These are phyloP conservation scores for Ranitomeya imitator DNA, from an alignment of 2,113 vertebrate species.

Conservation along the genomic window DNA sequence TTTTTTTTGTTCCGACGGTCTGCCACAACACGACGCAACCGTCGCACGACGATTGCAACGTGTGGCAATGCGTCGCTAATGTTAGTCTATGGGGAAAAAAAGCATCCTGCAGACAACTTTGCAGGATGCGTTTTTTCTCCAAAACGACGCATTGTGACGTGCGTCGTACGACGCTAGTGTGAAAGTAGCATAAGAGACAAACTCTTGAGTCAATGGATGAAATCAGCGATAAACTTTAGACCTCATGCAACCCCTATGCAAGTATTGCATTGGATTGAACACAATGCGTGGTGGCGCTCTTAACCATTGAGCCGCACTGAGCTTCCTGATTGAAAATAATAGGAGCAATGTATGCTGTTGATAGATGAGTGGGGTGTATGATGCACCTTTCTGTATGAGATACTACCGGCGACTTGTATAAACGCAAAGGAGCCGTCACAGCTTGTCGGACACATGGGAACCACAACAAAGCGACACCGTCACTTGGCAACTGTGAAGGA, in stretches of 20 bases:
- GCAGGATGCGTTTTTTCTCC: too few relatives aligned
- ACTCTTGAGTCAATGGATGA: background rate
- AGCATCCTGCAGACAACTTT: too few relatives aligned
- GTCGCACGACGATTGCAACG: too few relatives aligned
- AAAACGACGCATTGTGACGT: too few relatives aligned
- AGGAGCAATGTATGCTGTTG: background rate
- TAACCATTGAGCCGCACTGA: background rate
- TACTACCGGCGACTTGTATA: background rate
- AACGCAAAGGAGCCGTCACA: background rate
- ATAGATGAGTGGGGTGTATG: background rate
- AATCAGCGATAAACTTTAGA: background rate
- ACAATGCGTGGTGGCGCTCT: background rate
- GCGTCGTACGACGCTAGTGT: too few relatives aligned
- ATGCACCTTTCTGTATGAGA: background rate
- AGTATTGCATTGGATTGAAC: background rate
- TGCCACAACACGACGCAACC: too few relatives aligned
- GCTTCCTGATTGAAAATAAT: background rate
- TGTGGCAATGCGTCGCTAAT: too few relatives aligned
- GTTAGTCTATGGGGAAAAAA: too few relatives aligned
- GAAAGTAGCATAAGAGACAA: too few relatives aligned
- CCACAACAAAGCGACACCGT: constrained; percentile 26
- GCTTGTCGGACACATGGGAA: constrained; percentile 32
- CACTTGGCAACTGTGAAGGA: constrained; percentile 38
- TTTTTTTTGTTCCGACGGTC: too few relatives aligned
- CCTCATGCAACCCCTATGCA: background rate